Base-by-base conservation (phyloP, 2,888 invertebrate species). In the Hipparchia semele region DNA sequence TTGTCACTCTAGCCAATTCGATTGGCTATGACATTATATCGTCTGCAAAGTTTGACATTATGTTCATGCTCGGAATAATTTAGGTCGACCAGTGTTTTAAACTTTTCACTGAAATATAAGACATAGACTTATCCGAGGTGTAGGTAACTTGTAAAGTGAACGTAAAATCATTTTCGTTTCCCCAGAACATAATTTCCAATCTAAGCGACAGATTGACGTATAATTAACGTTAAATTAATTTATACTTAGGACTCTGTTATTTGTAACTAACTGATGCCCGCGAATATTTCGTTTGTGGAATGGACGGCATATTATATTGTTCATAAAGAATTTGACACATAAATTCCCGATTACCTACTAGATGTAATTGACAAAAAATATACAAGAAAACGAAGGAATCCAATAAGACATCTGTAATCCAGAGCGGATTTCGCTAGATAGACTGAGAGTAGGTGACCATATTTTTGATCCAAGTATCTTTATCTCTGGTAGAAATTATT, bases 391-490 rank as follows among this genome's bases (percentile, higher is more conserved):
- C 68, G 69, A 54, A 68, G 75, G 71, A 75, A 74, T 77, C 78
- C 77, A 77, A 79, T 77, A 78, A 79, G 78, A 77, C 76, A 76
- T 78, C 80, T 66, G 46, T 46, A 59, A 73, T 66, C 60, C 66
- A 77, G 78, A 81, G 78, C 78, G 80, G 82, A 84, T 85, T 88
- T 87, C 79, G 83, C 82, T 81, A 81, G 81, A 64, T 64, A 23
- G 64, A 51, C 49, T 51, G 51, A 33, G 64, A 65, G 64, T 49
- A 33, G 23, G 64, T 13, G n/a, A 56, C 46, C 5, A 13, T 23
- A 1, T 23, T 59, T 33, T 59, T 59, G 2, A 7, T 58, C 6
- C 9, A 10, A 5, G 8, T 10, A 10, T 10, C 10, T 6, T 53
- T 53, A 23, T 23, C 23, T 23, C 23, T 23, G 23, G 23, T 23